Conservation (phyloP, 2,888 invertebrate species). For the Rhingia campestris region DNA sequence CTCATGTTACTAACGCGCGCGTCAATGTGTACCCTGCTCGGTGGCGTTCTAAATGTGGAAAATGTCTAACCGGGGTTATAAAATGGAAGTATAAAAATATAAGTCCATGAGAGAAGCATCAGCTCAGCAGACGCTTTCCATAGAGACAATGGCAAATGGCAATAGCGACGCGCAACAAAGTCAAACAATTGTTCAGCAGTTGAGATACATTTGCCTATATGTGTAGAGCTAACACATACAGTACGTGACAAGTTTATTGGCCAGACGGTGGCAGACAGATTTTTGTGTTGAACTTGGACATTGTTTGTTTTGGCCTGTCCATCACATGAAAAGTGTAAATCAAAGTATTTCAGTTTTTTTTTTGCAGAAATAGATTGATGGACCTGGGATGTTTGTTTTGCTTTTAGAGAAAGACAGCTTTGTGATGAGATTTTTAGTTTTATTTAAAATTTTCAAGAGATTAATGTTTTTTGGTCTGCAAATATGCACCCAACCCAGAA, state of each 20-base stretch:
- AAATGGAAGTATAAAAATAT: slow-evolving; percentile 25
- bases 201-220: slow-evolving; percentile 28
- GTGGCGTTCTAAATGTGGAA: slow-evolving; percentile 9
- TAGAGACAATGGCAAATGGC: slow-evolving; percentile 25
- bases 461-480: too few species aligned
- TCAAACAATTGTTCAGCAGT: slow-evolving; percentile 53
- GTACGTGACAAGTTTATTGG: slow-evolving; percentile 66
- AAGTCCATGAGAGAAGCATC: slow-evolving; percentile 6
- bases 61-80: slow-evolving; percentile 18
- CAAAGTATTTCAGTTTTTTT: too few species aligned
- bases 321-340: too few species aligned
- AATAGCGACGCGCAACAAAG: slow-evolving; percentile 31
- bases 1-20: slow-evolving; percentile 33
- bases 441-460: too few species aligned
- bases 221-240: slow-evolving; percentile 19
- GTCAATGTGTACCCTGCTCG: not conserved
- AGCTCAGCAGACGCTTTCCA: not conserved
- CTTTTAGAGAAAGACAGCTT: too few species aligned
- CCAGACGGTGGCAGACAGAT: slow-evolving; percentile 58
- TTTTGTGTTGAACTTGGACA: slow-evolving; percentile 49
- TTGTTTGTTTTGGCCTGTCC: slow-evolving; percentile 7
- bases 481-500: too few species aligned
- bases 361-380: too few species aligned
- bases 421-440: too few species aligned
- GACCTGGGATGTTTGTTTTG: too few species aligned